These are phyloP conservation scores for Pammene fasciana DNA, from an alignment of 2,888 invertebrate species.

Conservation along the genomic window DNA sequence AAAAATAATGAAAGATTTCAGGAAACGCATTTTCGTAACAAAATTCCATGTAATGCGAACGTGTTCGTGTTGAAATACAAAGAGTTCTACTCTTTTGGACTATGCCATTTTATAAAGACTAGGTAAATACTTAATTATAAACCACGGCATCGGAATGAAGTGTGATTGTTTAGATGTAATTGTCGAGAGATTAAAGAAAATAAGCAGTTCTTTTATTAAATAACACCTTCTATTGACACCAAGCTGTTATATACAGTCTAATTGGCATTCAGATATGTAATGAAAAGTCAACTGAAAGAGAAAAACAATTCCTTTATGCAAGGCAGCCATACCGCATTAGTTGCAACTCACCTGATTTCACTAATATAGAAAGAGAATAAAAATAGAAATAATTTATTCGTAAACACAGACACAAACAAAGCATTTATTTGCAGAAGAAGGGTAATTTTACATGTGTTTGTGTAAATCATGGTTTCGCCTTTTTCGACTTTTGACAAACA, in stretches of 20 bases:
- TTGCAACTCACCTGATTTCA: too few relatives aligned
- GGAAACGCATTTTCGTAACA: conserved; percentile 5
- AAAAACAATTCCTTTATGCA: too few relatives aligned
- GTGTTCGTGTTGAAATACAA: background rate
- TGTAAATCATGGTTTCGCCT: too few relatives aligned
- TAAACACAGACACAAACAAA: too few relatives aligned
- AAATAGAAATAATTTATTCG: too few relatives aligned
- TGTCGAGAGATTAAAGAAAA: conserved; percentile 11
- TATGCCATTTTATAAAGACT: conserved; percentile 31
- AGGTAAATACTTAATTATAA: conserved; percentile 23
- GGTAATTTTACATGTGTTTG: too few relatives aligned
- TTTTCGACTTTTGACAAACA: too few relatives aligned
- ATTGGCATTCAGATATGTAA: background rate
- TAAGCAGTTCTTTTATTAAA: conserved; percentile 23
- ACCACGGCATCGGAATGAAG: conserved; percentile 1
- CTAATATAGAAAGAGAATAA: too few relatives aligned
- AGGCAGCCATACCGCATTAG: too few relatives aligned
- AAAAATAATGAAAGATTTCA: background rate
- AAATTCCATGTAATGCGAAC: background rate
- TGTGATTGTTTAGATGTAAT: conserved; percentile 15
- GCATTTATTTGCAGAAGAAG: too few relatives aligned
- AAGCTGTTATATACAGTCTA: background rate
- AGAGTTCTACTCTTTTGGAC: background rate
- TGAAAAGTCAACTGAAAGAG: background rate
- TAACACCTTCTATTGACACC: conserved; percentile 1